Conservation (phyloP, 2,797 vertebrate species). For the Streptopelia turtur region DNA sequence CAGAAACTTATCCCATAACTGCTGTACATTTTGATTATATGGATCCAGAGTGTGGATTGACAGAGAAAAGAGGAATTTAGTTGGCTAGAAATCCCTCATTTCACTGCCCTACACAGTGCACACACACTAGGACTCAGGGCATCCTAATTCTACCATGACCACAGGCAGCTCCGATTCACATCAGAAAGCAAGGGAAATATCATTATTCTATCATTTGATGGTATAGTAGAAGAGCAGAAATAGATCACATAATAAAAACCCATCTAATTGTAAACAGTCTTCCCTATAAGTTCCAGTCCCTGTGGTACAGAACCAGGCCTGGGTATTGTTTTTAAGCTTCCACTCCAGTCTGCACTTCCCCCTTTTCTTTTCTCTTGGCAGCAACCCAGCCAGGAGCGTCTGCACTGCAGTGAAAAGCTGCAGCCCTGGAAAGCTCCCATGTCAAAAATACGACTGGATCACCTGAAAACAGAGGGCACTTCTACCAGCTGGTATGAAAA, state of each 20-base stretch:
- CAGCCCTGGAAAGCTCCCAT: constrained; percentile 52
- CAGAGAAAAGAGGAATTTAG: neutral
- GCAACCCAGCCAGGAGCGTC: constrained; percentile 54
- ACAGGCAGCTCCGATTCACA: neutral
- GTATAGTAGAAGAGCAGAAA: neutral
- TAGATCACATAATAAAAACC: neutral
- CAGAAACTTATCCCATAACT: neutral
- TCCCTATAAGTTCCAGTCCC: neutral
- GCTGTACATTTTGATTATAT: neutral
- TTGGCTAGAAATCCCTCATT: neutral
- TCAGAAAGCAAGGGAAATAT: neutral
- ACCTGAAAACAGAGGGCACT: neutral
- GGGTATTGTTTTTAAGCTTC: neutral
- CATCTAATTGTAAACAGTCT: neutral
- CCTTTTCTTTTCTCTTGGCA: constrained; percentile 49
- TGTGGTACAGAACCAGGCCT: neutral
- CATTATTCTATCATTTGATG: neutral
- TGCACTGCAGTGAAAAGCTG: constrained; percentile 75
- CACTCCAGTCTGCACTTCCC: neutral
- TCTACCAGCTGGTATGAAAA: neutral
- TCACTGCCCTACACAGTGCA: neutral
- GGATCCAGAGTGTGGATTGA: neutral
- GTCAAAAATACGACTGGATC: constrained; percentile 6
- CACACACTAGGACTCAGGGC: neutral
- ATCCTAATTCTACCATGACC: neutral